A percentile compares a stretch with the other conserved stretches of the same genome.
Conservation (phyloP, 2,113 vertebrate genomes). For the Dunckerocampus dactyliophorus region DNA sequence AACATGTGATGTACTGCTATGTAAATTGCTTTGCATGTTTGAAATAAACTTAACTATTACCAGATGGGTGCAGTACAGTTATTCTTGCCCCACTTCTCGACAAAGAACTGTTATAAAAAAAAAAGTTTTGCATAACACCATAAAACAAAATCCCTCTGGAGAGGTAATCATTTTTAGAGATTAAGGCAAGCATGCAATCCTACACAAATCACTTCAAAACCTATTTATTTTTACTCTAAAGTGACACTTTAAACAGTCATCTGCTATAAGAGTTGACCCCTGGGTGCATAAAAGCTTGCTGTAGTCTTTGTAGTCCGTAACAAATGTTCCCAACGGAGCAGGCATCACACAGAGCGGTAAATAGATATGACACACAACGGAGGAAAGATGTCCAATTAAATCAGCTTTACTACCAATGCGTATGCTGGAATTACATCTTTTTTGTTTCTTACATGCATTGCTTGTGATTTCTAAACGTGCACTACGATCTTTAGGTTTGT, state of each 20-base stretch:
- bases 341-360: conserved; percentile 49
- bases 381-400: conserved; percentile 49
- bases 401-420: conserved; percentile 52
- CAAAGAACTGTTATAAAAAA: no score
- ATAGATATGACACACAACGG: conserved; percentile 51
- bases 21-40: no score
- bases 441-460: conserved; percentile 9
- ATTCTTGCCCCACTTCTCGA: no score
- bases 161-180: background rate
- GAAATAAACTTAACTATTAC: no score
- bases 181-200: conserved; percentile 4
- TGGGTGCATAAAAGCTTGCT: conserved; percentile 34
- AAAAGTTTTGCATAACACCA: no score
- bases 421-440: conserved; percentile 38
- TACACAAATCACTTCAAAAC: conserved; percentile 20
- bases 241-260: conserved; percentile 32
- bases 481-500: background rate
- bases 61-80: no score
- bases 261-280: conserved; percentile 26
- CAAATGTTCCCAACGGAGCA: conserved; percentile 41
- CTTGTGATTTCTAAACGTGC: conserved; percentile 22
- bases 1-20: no score
- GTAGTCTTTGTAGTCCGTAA: conserved; percentile 40
- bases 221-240: conserved; percentile 17
- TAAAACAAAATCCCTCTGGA: no score